A percentile compares a stretch with the other conserved stretches of the same genome.
phyloP scores from a whole-genome alignment of 2,888 invertebrate species.

The Pycnomerus fuliginosus region DNA sequence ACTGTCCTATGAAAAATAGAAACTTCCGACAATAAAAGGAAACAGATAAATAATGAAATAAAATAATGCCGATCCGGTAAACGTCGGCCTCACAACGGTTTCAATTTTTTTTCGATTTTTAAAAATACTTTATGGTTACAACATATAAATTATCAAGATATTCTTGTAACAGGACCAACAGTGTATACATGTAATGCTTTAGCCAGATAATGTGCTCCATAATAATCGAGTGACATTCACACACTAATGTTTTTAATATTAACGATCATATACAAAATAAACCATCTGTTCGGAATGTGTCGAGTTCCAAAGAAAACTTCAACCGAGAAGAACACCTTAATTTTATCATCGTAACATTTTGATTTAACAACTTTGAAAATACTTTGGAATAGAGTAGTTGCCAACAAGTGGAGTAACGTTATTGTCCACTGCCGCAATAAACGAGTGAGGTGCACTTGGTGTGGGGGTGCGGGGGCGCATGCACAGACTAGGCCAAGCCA shows the following conservation, averaged over 20 bases:
- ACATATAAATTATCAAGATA: constrained; percentile 54
- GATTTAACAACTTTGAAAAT: constrained; percentile 54
- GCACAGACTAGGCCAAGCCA: constrained; percentile 37
- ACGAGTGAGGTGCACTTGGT: constrained; percentile 46
- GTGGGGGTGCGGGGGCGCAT: constrained; percentile 38
- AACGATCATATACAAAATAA: constrained; percentile 52
- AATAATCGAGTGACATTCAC: constrained; percentile 49
- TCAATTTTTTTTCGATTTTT: constrained; percentile 52
- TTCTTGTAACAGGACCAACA: constrained; percentile 55
- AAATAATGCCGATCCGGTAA: constrained; percentile 34
- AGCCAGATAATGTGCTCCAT: constrained; percentile 56
- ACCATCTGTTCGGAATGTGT: constrained; percentile 47
- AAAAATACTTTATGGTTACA: constrained; percentile 54
- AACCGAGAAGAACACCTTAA: constrained; percentile 43
- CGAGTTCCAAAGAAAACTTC: constrained; percentile 46
- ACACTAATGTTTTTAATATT: constrained; percentile 27
- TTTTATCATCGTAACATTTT: constrained; percentile 47
- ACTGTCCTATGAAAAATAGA: constrained; percentile 57
- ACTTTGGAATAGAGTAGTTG: constrained; percentile 43
- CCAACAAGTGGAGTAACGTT: constrained; percentile 51
- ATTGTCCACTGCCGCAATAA: constrained; percentile 52
- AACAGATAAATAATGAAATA: constrained; percentile 52
- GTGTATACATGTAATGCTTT: constrained; percentile 55
- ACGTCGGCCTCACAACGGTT: constrained; percentile 46
- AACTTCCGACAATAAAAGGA: constrained; percentile 55